Evolutionary conservation across 2,113 vertebrate species (phyloP).

Genomic region (Lampris incognitus): DNA sequence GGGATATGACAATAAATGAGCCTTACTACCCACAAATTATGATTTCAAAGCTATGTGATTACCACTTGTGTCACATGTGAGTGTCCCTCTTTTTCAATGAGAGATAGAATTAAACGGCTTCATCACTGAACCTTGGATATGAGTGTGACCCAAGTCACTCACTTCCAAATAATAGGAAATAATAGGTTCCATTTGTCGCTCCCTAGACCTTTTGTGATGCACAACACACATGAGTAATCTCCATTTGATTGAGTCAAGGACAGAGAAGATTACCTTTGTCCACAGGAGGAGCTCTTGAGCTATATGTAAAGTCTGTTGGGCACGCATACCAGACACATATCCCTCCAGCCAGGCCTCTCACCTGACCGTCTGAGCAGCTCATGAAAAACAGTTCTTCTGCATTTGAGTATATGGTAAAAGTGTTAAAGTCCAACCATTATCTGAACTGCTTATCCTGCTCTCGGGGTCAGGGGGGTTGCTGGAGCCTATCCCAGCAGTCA

Average conservation of each 20-base stretch:
- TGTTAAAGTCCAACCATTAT: conserved; percentile 1
- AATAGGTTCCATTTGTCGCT: conserved; percentile 43
- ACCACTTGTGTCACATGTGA: conserved; percentile 29
- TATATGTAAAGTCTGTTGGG: conserved; percentile 39
- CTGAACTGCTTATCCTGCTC: too few species aligned
- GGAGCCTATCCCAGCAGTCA: too few species aligned
- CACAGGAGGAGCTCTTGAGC: conserved; percentile 78
- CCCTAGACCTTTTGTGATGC: conserved; percentile 24
- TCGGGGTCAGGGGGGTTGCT: too few species aligned
- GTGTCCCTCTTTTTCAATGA: conserved; percentile 7
- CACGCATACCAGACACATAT: background rate
- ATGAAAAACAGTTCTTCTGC: conserved; percentile 35
- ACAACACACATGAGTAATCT: conserved; percentile 10
- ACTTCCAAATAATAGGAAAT: conserved; percentile 45
- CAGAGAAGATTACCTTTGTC: conserved; percentile 35
- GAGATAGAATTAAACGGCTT: conserved; percentile 33
- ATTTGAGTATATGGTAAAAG: conserved; percentile 23
- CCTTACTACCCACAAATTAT: conserved; percentile 60
- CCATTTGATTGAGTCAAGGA: conserved; percentile 5
- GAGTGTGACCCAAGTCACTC: conserved; percentile 40
- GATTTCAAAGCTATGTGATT: conserved; percentile 67
- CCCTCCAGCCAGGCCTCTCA: conserved; percentile 26
- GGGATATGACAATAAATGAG: conserved; percentile 59
- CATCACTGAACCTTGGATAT: background rate
- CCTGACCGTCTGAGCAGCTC: conserved; percentile 29